Percentiles rank a stretch among this genome's conserved stretches.
Evolutionary conservation across 30 jellyfish, hydroid and myxozoan species (phyloP).

Genomic region (Clytia hemisphaerica): DNA sequence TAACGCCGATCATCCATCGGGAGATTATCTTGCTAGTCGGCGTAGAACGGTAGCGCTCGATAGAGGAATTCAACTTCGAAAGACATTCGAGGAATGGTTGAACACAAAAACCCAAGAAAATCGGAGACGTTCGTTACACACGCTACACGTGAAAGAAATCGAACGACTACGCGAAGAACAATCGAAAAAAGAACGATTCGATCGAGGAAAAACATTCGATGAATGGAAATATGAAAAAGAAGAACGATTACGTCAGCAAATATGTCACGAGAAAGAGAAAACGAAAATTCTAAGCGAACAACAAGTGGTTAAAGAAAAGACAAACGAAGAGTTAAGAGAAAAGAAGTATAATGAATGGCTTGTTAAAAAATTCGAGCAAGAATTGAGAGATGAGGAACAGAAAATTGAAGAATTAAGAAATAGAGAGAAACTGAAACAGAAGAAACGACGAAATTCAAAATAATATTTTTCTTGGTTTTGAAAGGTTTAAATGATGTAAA

Average conservation of each 20-base stretch:
- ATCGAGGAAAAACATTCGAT: constrained; percentile 46
- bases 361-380: constrained; percentile 5
- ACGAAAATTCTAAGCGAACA: constrained; percentile 34
- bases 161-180: constrained; percentile 23
- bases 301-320: constrained; percentile 32
- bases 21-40: too few species aligned
- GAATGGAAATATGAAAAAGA: constrained; percentile 52
- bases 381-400: neutral
- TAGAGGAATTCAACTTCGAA: too few species aligned
- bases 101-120: constrained; percentile 28
- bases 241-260: constrained; percentile 25
- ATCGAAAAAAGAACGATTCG: constrained; percentile 28
- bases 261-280: constrained; percentile 28
- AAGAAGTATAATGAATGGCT: constrained; percentile 26
- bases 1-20: too few species aligned
- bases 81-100: constrained; percentile 53
- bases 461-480: too few species aligned
- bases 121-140: constrained; percentile 13
- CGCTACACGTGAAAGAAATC: neutral
- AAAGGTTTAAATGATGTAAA: too few species aligned
- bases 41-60: too few species aligned
- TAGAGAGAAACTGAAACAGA: too few species aligned
- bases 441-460: too few species aligned
- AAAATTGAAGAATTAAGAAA: too few species aligned
- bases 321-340: constrained; percentile 13